Evolutionary conservation across 2,113 vertebrate genomes (phyloP), one percentile per base, ranked within the genome.

Genomic region (Heterochromis multidens): DNA sequence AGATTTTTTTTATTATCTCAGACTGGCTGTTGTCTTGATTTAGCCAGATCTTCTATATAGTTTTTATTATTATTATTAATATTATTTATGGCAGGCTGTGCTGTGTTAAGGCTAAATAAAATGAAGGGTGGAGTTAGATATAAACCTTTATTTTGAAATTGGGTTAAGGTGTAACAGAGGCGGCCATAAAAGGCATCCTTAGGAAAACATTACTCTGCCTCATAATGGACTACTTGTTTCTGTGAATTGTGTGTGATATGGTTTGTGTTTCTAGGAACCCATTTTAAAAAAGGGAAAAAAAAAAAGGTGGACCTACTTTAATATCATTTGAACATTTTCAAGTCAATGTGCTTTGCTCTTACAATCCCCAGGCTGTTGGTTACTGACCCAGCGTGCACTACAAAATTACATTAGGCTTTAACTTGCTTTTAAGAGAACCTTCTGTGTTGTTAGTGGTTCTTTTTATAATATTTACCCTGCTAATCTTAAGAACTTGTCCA

Each of bases 401-500:
- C 56, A 12, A 49, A 33, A 23, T 56, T 81, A 43, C 21, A 49
- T 12, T 54, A 63, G 60, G 17, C 37, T 54, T 58, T 81, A 54
- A 33, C 35, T 67, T 21, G 25, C 46, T 87, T 88, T 83, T 43
- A 81, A 79, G 35, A 16, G 3, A 58, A 65, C 17, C 49, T n/a
- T 67, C 25, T 35, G 19, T 57, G 3, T 12, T 33, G 16, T 72
- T 67, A 49, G 2, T 58, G 25, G 43, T 12, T 19, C 37, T 46
- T 80, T 31, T n/a, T 49, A 16, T 56, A 25, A 2, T 13, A 29
- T 83, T 35, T 37, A 21, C 33, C 10, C 12, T 2, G 25, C 27
- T 19, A 43, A 43, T 89, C 60, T 60, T 19, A n/a, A 84, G 40
- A 54, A 58, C 67, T 70, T 70, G 29, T 60, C 91, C 79, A 86